Base-by-base conservation (phyloP, 1,140 invertebrate species). In the Chlorops oryzae region DNA sequence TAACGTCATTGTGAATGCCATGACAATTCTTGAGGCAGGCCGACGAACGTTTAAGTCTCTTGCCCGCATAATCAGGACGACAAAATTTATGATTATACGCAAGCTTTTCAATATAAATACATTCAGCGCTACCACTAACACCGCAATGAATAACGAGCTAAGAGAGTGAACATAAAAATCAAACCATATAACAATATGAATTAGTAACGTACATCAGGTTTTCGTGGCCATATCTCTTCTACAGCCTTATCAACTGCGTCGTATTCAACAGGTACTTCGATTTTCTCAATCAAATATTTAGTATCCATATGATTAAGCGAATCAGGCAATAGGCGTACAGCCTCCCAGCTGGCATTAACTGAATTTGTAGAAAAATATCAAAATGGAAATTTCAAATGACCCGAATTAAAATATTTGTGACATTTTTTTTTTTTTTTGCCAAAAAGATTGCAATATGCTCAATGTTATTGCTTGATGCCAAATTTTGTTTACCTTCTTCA, bases 321-420 rank as follows among this genome's bases (percentile, higher is more conserved):
- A 4, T 70, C 55, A 3, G 73, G 73, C 13, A 84, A 55, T 35
- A 80, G 59, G 59, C 80, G 77, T 0, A 84, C 85, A 34, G 83
- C 80, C 57, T 84, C 79, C 84, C 85, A 87, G 59, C 85, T 88
- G 2, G 85, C 80, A 65, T 88, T 88, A 9, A 84, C 63, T n/a
- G n/a, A n/a, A n/a, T n/a, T n/a, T n/a, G n/a, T n/a, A n/a, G n/a
- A n/a, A n/a, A n/a, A n/a, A n/a, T n/a, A n/a, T n/a, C n/a, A n/a
- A n/a, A n/a, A n/a, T n/a, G n/a, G n/a, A n/a, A n/a, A n/a, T n/a
- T n/a, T n/a, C n/a, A n/a, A n/a, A n/a, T n/a, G n/a, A n/a, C n/a
- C n/a, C n/a, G n/a, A n/a, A n/a, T n/a, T n/a, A n/a, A n/a, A n/a
- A n/a, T n/a, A n/a, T n/a, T n/a, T n/a, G n/a, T n/a, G n/a, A n/a